A percentile compares a stretch with the other conserved stretches of the same genome.
These are phyloP conservation scores for Dunckerocampus dactyliophorus DNA, from an alignment of 2,113 vertebrate genomes.

Conservation along the genomic window DNA sequence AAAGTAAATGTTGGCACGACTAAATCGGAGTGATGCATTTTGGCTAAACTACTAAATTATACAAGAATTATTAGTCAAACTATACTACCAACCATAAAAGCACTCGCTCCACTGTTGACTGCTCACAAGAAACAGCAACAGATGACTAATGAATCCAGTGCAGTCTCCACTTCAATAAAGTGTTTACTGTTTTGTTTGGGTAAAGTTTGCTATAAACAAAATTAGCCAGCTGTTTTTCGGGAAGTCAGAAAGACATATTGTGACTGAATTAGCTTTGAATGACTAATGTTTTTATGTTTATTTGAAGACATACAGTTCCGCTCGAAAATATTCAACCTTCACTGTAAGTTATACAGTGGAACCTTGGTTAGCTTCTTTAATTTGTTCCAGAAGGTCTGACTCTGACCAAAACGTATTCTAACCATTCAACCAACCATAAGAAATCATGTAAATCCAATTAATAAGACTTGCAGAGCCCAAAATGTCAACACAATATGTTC, in stretches of 20 bases:
- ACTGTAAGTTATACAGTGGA: too few relatives aligned
- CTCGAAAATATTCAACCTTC: too few relatives aligned
- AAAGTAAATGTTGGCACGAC: not conserved
- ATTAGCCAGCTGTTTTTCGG: not conserved
- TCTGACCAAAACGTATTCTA: too few relatives aligned
- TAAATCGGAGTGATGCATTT: not conserved
- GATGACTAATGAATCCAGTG: not conserved
- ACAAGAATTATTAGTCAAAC: not conserved
- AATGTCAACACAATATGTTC: too few relatives aligned
- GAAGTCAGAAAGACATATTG: not conserved
- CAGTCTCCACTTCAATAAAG: not conserved
- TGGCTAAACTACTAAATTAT: not conserved
- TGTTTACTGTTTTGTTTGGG: constrained; percentile 3
- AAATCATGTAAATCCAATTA: too few relatives aligned
- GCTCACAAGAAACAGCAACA: not conserved
- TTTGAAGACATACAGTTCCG: not conserved
- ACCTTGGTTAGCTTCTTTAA: too few relatives aligned
- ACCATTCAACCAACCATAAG: too few relatives aligned
- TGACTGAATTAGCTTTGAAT: not conserved
- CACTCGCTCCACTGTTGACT: too few relatives aligned
- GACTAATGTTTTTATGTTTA: not conserved
- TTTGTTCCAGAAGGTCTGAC: too few relatives aligned
- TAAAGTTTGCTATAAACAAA: constrained; percentile 4
- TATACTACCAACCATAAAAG: not conserved
- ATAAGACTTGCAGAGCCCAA: too few relatives aligned